phyloP scores from a whole-genome alignment of 2,888 invertebrate genomes.

The Clostera curtula region DNA sequence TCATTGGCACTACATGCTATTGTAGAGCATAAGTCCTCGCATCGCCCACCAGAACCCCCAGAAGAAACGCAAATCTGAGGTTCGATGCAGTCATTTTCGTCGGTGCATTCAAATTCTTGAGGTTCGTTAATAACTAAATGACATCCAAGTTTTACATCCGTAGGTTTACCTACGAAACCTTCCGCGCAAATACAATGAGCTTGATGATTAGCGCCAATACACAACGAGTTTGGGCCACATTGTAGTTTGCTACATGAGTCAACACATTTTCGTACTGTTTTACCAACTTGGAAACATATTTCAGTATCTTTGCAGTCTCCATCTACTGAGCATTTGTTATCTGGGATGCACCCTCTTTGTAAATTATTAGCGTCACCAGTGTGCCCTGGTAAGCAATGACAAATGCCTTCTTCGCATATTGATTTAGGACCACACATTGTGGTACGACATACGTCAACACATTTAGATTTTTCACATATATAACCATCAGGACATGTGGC shows the following conservation, averaged over 20 bases:
- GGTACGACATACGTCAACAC: conserved; percentile 84
- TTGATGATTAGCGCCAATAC: conserved; percentile 87
- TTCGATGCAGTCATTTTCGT: conserved; percentile 81
- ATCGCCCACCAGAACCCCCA: conserved; percentile 78
- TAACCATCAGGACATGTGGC: conserved; percentile 86
- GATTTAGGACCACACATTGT: conserved; percentile 88
- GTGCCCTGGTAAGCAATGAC: conserved; percentile 86
- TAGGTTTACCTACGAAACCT: conserved; percentile 88
- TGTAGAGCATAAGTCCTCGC: conserved; percentile 85
- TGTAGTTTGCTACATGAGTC: conserved; percentile 91
- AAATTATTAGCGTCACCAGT: conserved; percentile 84
- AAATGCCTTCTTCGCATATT: conserved; percentile 85
- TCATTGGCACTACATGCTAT: conserved; percentile 90
- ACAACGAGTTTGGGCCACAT: conserved; percentile 92
- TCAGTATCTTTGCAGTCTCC: conserved; percentile 87
- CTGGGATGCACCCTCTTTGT: conserved; percentile 80
- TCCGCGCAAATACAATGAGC: conserved; percentile 91
- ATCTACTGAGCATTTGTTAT: conserved; percentile 87
- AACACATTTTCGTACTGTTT: conserved; percentile 86
- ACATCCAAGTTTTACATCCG: conserved; percentile 85
- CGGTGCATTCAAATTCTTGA: conserved; percentile 77
- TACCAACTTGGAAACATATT: conserved; percentile 90
- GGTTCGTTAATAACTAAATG: conserved; percentile 79
- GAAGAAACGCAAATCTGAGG: conserved; percentile 81
- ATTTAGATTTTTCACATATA: conserved; percentile 82